phyloP scores from a whole-genome alignment of 2,888 invertebrate genomes.

The Pseudoips prasinana region DNA sequence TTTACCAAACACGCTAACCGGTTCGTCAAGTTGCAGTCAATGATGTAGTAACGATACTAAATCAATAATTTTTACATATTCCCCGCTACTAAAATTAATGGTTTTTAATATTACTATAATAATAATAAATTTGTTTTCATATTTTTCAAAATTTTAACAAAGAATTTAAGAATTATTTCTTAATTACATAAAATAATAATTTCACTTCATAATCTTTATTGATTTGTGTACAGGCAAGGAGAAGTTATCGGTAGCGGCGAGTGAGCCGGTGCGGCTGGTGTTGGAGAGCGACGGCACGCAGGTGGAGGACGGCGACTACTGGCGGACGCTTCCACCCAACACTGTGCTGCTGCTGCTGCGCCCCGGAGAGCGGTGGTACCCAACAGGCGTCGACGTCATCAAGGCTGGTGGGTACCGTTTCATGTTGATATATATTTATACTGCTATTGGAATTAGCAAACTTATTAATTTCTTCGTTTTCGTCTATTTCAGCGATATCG shows the following conservation, averaged over 20 bases:
- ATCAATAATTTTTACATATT: no score
- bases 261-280: constrained; percentile 94
- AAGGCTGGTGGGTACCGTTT: constrained; percentile 88
- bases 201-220: no score
- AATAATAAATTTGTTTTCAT: no score
- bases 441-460: constrained; percentile 3
- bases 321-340: constrained; percentile 95
- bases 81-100: no score
- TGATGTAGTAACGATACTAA: no score
- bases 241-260: constrained; percentile 92
- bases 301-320: constrained; percentile 98
- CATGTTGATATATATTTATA: no score
- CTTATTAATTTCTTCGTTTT: constrained; percentile 1
- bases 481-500: constrained; percentile 89
- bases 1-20: no score
- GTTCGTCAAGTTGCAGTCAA: no score
- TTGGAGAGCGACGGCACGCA: constrained; percentile 98
- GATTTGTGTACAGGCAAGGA: constrained; percentile 85
- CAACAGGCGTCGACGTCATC: constrained; percentile 96
- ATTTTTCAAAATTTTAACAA: no score
- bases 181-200: no score
- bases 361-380: constrained; percentile 96
- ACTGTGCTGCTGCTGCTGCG: constrained; percentile 94
- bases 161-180: no score
- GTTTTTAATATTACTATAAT: no score